A percentile compares a stretch with the other conserved stretches of the same genome.
These are phyloP conservation scores for Garra rufa DNA, from an alignment of 2,113 vertebrate species.

Conservation along the genomic window DNA sequence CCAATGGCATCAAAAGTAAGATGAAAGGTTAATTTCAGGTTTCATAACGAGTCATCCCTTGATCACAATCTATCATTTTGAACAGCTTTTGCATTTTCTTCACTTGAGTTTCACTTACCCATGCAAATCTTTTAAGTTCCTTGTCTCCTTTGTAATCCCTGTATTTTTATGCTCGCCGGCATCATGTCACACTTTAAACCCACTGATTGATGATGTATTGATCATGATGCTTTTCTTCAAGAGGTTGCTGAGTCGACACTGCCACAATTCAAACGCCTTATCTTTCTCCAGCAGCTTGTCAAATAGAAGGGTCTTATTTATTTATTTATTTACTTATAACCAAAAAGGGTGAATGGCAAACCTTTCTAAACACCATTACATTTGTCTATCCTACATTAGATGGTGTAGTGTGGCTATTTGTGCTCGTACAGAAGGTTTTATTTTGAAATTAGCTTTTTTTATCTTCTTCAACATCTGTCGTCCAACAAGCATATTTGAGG, in stretches of 20 bases:
- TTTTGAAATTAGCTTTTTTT: neutral
- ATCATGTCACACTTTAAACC: constrained; percentile 70
- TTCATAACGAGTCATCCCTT: constrained; percentile 7
- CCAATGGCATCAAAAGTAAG: neutral
- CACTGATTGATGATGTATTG: constrained; percentile 78
- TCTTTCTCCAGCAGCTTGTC: constrained; percentile 72
- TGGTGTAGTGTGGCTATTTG: neutral
- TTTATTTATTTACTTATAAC: neutral
- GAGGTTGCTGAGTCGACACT: constrained; percentile 76
- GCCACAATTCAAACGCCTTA: constrained; percentile 63
- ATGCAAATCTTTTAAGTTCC: constrained; percentile 55
- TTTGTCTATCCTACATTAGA: constrained; percentile 63
- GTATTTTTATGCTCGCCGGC: constrained; percentile 74
- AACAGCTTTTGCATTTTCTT: constrained; percentile 57
- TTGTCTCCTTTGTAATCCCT: constrained; percentile 67
- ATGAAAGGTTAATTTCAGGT: neutral
- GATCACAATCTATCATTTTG: constrained; percentile 48
- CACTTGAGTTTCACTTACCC: constrained; percentile 54
- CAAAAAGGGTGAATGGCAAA: neutral
- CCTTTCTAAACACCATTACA: constrained; percentile 38
- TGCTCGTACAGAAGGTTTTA: neutral
- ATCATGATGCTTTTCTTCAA: constrained; percentile 68
- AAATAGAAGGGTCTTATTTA: constrained; percentile 59
- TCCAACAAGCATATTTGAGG: constrained; percentile 9
- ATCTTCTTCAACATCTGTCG: constrained; percentile 20